Base-by-base conservation (phyloP, 2,888 invertebrate genomes). In the Plutella xylostella region DNA sequence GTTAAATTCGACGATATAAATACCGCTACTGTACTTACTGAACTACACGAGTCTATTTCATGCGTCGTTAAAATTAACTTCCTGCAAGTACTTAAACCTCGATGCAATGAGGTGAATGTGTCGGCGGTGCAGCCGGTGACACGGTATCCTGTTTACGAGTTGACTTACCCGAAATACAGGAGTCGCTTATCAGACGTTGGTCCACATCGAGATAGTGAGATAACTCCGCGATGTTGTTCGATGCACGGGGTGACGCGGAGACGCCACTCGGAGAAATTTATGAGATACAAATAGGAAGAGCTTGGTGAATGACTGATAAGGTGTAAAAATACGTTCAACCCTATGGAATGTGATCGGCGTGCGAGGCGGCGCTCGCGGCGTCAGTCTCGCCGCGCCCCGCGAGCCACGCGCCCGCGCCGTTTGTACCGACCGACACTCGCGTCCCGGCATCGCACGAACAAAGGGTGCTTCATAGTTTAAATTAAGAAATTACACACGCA, bases 391-490 rank as follows among this genome's bases (percentile, higher is more conserved):
- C 53, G 65, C 55, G 68, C 69, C 59, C 61, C 52, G 65, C 68
- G 63, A n/a, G 11, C 28, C 59, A 53, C 55, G 52, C 55, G 51
- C 50, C 48, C 17, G 34, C 46, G 44, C 6, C 28, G 52, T 49
- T 53, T 51, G 15, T 53, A 56, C 60, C 55, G 52, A 57, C 53
- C 56, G 58, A 55, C 50, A 51, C 54, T 48, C 41, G 38, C 46
- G 53, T 50, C 50, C 54, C 25, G 14, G 14, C 53, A 53, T 55
- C 61, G 67, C 65, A 72, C 51, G 66, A 71, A 66, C 58, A 68
- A 68, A 66, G 64, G 60, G 74, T 72, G 70, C 61, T 63, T 65
- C 65, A 63, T 71, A 68, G 66, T 72, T 72, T 68, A 66, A 74
- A 67, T 72, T 75, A 68, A 67, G 73, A 67, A 58, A 66, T 65